A percentile compares a stretch with the other conserved stretches of the same genome.
Evolutionary conservation across 2,797 vertebrate genomes (phyloP).

Genomic region (Crocidura indochinensis): DNA sequence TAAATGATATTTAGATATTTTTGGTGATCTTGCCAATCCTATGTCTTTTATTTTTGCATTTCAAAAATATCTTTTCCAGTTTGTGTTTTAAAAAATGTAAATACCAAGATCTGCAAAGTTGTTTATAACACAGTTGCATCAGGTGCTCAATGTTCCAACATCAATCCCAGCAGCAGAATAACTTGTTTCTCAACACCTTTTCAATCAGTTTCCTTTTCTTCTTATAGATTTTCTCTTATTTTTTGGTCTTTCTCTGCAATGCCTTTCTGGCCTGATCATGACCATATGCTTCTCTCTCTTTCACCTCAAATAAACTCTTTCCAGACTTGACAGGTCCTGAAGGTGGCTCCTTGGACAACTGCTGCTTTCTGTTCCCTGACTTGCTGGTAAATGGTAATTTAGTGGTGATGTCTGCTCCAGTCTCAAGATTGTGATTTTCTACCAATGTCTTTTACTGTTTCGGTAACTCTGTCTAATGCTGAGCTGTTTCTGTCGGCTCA

Average conservation of each 20-base stretch:
- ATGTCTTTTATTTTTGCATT: conserved; percentile 45
- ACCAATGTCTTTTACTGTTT: not conserved
- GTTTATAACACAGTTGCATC: not conserved
- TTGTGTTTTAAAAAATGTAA: not conserved
- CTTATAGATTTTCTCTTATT: not conserved
- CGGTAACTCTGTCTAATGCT: not conserved
- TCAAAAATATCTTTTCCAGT: not conserved
- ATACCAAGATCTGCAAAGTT: not conserved
- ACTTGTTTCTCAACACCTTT: too few species aligned
- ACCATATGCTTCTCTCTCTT: not conserved
- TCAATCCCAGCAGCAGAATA: too few species aligned
- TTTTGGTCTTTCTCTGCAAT: conserved; percentile 13
- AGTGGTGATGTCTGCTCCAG: not conserved
- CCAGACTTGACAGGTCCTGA: not conserved
- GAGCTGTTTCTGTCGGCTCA: not conserved
- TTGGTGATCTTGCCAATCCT: not conserved
- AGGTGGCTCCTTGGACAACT: not conserved
- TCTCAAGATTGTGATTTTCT: not conserved
- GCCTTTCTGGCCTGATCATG: not conserved
- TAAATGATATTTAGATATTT: conserved; percentile 54
- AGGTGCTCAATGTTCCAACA: too few species aligned
- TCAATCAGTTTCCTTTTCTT: not conserved
- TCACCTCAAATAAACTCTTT: not conserved
- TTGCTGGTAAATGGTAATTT: not conserved
- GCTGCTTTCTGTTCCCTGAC: not conserved